Evolutionary conservation across 2,888 invertebrate genomes (phyloP), one percentile per base, ranked within the genome.

Genomic region (Limnephilus auricula): DNA sequence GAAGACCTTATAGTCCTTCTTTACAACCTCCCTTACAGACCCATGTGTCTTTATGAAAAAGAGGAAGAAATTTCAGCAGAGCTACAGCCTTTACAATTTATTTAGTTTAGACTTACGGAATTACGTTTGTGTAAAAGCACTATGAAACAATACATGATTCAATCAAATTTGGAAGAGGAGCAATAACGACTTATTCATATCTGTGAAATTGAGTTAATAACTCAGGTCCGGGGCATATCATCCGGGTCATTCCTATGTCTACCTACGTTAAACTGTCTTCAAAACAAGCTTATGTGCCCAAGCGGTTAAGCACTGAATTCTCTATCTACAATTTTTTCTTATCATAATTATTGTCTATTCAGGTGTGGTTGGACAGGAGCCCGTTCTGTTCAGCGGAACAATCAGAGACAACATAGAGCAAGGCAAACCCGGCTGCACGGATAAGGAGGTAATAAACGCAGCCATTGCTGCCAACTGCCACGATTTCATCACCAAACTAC

Each of bases 361-460:
- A 96, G 96, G 98, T n/a, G 97, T 98, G 84, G 98, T 99, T 15
- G 98, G 98, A 0, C 99, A 99, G 94, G 99, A 99, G 94, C 99
- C 98, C 0, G 97, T 98, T 25, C 96, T 99, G 65, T 99, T 99
- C 95, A 97, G 97, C 93, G 97, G 98, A 87, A 97, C 97, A 15
- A 98, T 99, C 93, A 96, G 96, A 2, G 96, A 97, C 92, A 97
- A 97, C 94, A 97, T 97, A 93, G 95, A 97, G 18, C 97, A 98
- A 94, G 99, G 99, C 2, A 95, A 97, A 93, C 96, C 96, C 4
- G 95, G 95, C 93, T 96, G 97, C 79, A 96, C 96, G 3, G 96
- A 97, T 92, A 96, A 96, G 90, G 97, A 97, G 92, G 96, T 98
- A 93, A 96, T 97, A 93, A 95, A 96, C 40, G 98, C 98, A 0